Evolutionary conservation across 2,797 vertebrate genomes (phyloP), one percentile per base, ranked within the genome.

Genomic region (Thamnophis elegans): DNA sequence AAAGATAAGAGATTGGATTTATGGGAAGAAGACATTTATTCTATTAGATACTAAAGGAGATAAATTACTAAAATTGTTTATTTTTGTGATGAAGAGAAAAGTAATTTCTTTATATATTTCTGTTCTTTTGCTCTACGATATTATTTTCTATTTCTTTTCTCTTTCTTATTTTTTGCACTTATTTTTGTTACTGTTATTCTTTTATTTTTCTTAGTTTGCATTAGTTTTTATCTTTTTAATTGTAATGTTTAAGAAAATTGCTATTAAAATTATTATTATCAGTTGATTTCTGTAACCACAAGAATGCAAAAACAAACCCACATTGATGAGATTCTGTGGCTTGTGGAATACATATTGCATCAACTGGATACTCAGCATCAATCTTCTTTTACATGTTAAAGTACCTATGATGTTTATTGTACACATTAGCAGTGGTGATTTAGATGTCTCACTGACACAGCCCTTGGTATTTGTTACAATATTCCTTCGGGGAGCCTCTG

Each of bases 401-500:
- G 58, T 89, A 89, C 11, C 25, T 88, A 47, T 28, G 51, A 32
- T 88, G n/a, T 85, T 91, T 60, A 91, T 89, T 85, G 53, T 59
- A 16, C n/a, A 91, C 51, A 65, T 91, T 91, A 88, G 87, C 6
- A 10, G 62, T 25, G 47, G 82, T 93, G 86, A 91, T 55, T 82
- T 85, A 73, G 58, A 91, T 93, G 32, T 91, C 62, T 89, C 47
- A 42, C 47, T 88, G 47, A 53, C 11, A 58, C n/a, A 26, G n/a
- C 10, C 56, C 47, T 93, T 54, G 58, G 2, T 8, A 5, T 59
- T 87, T 59, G 9, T 88, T 87, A 54, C 58, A 55, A n/a, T 42
- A 91, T 88, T 53, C 65, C 86, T 73, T 91, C n/a, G 47, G 68
- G 86, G 58, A 54, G 18, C 11, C 90, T 93, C 73, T 91, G 90